Base-by-base conservation (phyloP, 2,888 invertebrate genomes). In the Eupithecia centaureata region DNA sequence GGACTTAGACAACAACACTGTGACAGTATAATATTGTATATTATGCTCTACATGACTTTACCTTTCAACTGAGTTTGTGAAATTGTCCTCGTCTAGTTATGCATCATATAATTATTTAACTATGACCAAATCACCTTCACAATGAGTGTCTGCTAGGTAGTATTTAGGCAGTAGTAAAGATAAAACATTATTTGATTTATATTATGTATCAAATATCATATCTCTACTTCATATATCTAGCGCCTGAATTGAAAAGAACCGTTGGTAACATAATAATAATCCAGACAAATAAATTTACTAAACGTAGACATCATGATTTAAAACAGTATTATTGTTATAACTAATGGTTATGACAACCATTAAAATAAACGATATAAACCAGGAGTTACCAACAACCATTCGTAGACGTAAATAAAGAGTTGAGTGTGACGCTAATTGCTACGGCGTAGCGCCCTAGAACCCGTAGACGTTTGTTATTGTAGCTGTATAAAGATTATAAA, bases 341-440 rank as follows among this genome's bases (percentile, higher is more conserved):
- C 18, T 27, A 33, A 28, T 35, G 27, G 30, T 57, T 58, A 71
- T 73, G 63, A 69, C 61, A 65, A 69, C 61, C 63, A 69, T 72
- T 70, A 68, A 63, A 71, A 65, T 72, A 72, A 74, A 69, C 63
- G 70, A 67, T 65, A 62, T 65, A 59, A 54, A 63, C 52, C 62
- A 64, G 73, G 62, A 66, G 62, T 68, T 68, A 18, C 65, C 60
- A 63, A 70, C 65, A 65, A 68, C 61, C 65, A 64, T 71, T 74
- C 72, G 65, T 64, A 71, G 76, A 79, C 74, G 79, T 84, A 82
- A 84, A 82, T 82, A 83, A 82, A 79, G 77, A 78, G 73, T 71
- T 77, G 77, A 85, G 79, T 81, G 81, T 84, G 84, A 82, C 80
- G 82, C 81, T 85, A 87, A 86, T 86, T 86, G 84, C 86, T 85